Evolutionary conservation across 1,140 invertebrate species (phyloP).

Genomic region (Palaemon carinicauda): DNA sequence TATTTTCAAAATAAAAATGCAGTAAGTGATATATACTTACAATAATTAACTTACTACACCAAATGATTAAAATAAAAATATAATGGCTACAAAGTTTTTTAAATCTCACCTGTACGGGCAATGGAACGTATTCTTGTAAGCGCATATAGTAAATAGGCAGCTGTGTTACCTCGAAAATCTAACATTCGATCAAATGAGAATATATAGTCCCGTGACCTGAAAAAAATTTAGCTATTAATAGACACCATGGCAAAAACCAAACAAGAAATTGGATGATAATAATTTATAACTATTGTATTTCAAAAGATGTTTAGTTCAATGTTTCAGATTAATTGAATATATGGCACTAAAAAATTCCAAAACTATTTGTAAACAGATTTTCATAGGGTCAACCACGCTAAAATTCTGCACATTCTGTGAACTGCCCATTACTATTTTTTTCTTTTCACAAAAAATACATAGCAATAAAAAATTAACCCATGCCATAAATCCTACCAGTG

Average conservation of each 20-base stretch:
- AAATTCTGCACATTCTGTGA: too few species aligned
- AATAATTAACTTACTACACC: too few species aligned
- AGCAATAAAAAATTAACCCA: background rate
- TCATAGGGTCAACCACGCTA: too few species aligned
- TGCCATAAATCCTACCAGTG: background rate
- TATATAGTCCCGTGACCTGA: slow-evolving; percentile 89
- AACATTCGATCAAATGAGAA: slow-evolving; percentile 99
- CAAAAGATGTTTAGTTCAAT: too few species aligned
- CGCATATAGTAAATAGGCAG: slow-evolving; percentile 96
- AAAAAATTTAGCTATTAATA: background rate
- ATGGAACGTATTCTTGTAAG: slow-evolving; percentile 94
- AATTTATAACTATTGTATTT: background rate
- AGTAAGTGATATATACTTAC: background rate
- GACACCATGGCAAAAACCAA: background rate
- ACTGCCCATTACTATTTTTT: too few species aligned
- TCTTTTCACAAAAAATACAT: too few species aligned
- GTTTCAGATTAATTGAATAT: too few species aligned
- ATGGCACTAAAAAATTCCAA: too few species aligned
- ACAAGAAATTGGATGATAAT: background rate
- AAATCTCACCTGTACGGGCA: slow-evolving; percentile 78
- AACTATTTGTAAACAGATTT: background rate
- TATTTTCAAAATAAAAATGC: too few species aligned
- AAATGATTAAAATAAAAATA: too few species aligned
- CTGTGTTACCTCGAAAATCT: slow-evolving; percentile 98
- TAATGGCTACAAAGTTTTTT: background rate